Percentiles rank a stretch among this genome's conserved stretches.
These are phyloP conservation scores for Parelbella ahira DNA, from an alignment of 2,888 invertebrate genomes.

Conservation along the genomic window DNA sequence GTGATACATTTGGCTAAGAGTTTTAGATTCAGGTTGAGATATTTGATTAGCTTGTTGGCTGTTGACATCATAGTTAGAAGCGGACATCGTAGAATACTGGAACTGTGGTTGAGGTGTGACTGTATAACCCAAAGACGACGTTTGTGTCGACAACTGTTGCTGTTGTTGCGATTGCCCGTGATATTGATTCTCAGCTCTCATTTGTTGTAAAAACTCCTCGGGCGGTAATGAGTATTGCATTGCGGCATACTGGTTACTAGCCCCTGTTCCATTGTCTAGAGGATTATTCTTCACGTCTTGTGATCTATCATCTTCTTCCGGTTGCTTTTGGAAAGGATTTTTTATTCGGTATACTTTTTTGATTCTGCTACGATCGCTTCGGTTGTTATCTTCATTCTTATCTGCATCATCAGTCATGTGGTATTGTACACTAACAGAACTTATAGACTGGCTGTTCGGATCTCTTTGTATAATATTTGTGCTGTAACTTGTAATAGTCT, in stretches of 20 bases:
- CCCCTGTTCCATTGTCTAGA: constrained; percentile 62
- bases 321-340: constrained; percentile 65
- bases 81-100: constrained; percentile 58
- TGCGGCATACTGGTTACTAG: constrained; percentile 74
- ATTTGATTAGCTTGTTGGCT: constrained; percentile 53
- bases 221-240: constrained; percentile 74
- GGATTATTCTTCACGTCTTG: constrained; percentile 42
- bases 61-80: constrained; percentile 48
- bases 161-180: constrained; percentile 48
- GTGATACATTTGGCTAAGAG: constrained; percentile 47
- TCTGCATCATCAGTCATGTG: constrained; percentile 54
- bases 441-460: constrained; percentile 52
- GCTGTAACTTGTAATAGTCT: constrained; percentile 54
- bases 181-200: constrained; percentile 64
- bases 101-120: constrained; percentile 68
- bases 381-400: constrained; percentile 51
- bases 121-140: constrained; percentile 58
- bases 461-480: constrained; percentile 56
- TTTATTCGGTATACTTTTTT: constrained; percentile 68
- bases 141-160: constrained; percentile 50
- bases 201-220: constrained; percentile 69
- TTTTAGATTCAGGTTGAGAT: constrained; percentile 52
- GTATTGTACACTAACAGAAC: constrained; percentile 55
- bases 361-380: constrained; percentile 48
- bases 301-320: constrained; percentile 44